Conservation (phyloP, 1,140 invertebrate genomes). For the Melanaphis sacchari region DNA sequence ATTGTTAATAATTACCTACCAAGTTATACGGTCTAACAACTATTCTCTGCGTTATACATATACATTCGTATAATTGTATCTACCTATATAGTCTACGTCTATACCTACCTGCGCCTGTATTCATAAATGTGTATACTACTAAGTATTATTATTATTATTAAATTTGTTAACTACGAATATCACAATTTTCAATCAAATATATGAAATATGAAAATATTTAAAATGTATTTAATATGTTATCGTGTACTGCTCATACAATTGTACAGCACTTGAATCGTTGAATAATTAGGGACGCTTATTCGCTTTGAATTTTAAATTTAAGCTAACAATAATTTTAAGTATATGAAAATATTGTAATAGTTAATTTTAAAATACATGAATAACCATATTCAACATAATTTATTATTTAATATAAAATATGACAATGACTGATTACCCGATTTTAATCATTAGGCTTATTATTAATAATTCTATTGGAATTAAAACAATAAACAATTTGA, state of each 20-base stretch:
- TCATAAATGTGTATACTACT: neutral
- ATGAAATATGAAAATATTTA: no score
- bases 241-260: no score
- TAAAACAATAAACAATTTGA: conserved; percentile 29
- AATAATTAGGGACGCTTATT: neutral
- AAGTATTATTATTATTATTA: neutral
- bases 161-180: neutral
- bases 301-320: neutral
- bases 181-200: no score
- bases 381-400: neutral
- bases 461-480: neutral
- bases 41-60: neutral
- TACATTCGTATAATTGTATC: neutral
- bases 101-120: neutral
- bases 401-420: neutral
- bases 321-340: neutral
- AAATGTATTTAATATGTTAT: neutral
- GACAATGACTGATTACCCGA: neutral
- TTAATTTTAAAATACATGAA: neutral
- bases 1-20: neutral
- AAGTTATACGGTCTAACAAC: neutral
- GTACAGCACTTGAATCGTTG: neutral
- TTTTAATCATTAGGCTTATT: neutral
- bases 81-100: no score
- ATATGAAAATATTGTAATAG: neutral